These are phyloP conservation scores for Eulemur rufifrons DNA, from an alignment of 2,113 vertebrate genomes.

Conservation along the genomic window DNA sequence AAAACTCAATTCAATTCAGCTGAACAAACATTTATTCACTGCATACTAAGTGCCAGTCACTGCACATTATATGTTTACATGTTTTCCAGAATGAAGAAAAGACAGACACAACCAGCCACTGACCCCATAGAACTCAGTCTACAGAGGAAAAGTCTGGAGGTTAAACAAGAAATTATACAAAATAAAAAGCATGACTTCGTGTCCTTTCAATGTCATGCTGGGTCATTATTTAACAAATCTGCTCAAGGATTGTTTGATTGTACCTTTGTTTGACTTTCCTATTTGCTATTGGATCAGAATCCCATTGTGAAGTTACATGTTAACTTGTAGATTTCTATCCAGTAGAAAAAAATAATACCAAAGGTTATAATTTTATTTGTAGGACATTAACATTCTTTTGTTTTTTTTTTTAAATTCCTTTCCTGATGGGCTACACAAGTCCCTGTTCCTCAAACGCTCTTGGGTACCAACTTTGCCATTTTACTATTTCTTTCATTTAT, in stretches of 20 bases:
- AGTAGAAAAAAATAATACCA: neutral
- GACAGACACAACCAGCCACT: neutral
- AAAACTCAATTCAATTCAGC: neutral
- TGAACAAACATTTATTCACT: neutral
- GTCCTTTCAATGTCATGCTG: neutral
- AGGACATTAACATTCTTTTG: neutral
- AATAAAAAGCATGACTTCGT: neutral
- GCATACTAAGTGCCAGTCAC: neutral
- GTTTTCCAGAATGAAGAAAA: neutral
- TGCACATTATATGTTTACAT: neutral
- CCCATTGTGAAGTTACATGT: neutral
- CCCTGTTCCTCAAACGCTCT: neutral
- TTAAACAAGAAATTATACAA: neutral
- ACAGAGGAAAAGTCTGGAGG: neutral
- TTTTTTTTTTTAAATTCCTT: neutral
- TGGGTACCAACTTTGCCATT: neutral
- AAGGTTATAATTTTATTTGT: neutral
- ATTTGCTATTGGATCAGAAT: constrained; percentile 30
- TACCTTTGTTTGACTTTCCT: constrained; percentile 32
- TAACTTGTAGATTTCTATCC: constrained; percentile 5
- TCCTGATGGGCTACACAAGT: neutral
- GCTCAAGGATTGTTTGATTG: neutral
- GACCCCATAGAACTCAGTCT: neutral
- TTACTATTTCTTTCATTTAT: neutral
- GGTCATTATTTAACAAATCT: neutral